phyloP scores from a whole-genome alignment of 2,797 vertebrate species.

The Moxostoma hubbsi region DNA sequence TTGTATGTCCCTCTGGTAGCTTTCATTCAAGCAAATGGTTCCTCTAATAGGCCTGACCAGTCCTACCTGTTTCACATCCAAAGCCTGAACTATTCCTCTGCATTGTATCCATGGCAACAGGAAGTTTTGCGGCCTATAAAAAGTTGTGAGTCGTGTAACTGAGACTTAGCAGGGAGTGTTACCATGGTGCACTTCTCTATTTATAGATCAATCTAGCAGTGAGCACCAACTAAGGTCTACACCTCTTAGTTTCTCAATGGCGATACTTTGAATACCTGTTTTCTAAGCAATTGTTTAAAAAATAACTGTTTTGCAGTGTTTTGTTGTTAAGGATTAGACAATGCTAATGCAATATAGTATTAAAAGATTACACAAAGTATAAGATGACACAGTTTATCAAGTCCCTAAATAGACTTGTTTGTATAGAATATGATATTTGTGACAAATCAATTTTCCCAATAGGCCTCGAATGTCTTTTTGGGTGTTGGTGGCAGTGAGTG shows the following conservation, averaged over 20 bases:
- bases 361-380: background rate
- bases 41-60: conserved; percentile 73
- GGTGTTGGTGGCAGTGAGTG: background rate
- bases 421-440: conserved; percentile 7
- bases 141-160: conserved; percentile 75
- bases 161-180: conserved; percentile 71
- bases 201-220: conserved; percentile 71
- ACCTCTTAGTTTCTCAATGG: background rate
- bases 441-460: conserved; percentile 7
- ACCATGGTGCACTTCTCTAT: conserved; percentile 72
- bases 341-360: background rate
- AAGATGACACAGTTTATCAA: background rate
- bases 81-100: conserved; percentile 67
- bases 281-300: conserved; percentile 11
- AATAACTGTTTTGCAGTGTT: conserved; percentile 17
- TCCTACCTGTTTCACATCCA: conserved; percentile 75
- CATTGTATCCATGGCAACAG: conserved; percentile 77
- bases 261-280: background rate
- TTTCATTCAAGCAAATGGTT: conserved; percentile 69
- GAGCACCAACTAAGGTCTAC: conserved; percentile 37
- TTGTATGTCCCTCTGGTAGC: conserved; percentile 65
- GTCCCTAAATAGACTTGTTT: background rate
- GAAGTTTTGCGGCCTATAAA: conserved; percentile 80
- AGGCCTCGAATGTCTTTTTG: background rate
- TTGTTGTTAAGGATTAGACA: conserved; percentile 22